Evolutionary conservation across 1,140 invertebrate genomes (phyloP), one percentile per base, ranked within the genome.

Genomic region (Delia radicum): DNA sequence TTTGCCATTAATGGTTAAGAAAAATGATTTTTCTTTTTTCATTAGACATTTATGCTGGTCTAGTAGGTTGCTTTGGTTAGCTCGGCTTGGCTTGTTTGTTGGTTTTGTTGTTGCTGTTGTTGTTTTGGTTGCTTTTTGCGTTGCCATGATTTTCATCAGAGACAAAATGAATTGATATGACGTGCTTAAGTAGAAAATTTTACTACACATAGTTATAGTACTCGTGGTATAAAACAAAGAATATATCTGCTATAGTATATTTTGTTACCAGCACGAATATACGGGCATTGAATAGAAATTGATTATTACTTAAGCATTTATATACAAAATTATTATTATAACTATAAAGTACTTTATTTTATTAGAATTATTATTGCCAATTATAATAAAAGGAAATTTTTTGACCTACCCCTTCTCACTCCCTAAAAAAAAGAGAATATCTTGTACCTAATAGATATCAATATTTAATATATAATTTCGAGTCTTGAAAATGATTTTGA

Each of bases 81-180:
- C 26, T 13, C n/a, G 62, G 12, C 26, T 62, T 42, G 37, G 61
- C 12, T 12, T 65, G 62, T n/a, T 15, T 65, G 62, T 28, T 65
- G 62, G 27, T 65, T 13, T 26, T 63, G 5, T 24, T 27, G n/a
- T n/a, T n/a, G n/a, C n/a, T n/a, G n/a, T n/a, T n/a, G 28, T 28
- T 29, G 12, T 65, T 28, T 29, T 4, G 6, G 10, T n/a, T 29
- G 3, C 1, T 65, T 29, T 29, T 28, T 28, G 61, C 27, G 26
- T 29, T 65, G 62, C 37, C 37, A 65, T 65, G 62, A 65, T 65
- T 65, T 65, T 29, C 62, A 65, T 65, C 28, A 28, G 62, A 65
- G 62, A 65, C 62, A 65, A 65, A 65, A 65, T 65, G 62, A 65
- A 65, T 65, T 65, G 62, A 65, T 65, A 65, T 65, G 62, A 65